Evolutionary conservation across 2,888 invertebrate species (phyloP), one percentile per base, ranked within the genome.

Genomic region (Brassicogethes aeneus): DNA sequence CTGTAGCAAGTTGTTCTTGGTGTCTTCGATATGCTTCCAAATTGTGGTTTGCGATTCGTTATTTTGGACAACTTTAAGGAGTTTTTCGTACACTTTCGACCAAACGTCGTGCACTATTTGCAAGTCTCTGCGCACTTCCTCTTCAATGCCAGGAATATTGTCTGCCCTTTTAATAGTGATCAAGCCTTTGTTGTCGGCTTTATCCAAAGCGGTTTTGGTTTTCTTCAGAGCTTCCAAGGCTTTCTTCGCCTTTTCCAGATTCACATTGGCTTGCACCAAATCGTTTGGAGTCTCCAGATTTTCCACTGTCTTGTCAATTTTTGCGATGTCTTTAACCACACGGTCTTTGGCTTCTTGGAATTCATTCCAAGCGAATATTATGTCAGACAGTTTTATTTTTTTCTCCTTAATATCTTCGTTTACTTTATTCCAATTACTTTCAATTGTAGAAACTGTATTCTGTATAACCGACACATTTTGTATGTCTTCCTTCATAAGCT

Each of bases 1-100:
- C 15, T 80, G 77, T 0, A 85, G 69, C 2, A 94, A 71, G 61
- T 89, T 89, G 47, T 84, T 83, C 60, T 88, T 89, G 0, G 83
- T 80, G 43, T 88, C 87, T 52, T 90, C 86, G 23, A 95, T 85
- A 64, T 93, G 91, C 56, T 89, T 85, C 92, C 93, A 94, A 39
- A 93, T 84, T n/a, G 88, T 82, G 0, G 85, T 74, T 66, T 94
- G 91, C 0, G 89, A 86, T 68, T 95, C 94, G 37, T 85, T 77
- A 39, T 81, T 80, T 63, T 90, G 88, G 15, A 82, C 79, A 51
- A 80, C 76, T 50, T 82, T 84, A 3, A 82, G 74, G 2, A 86
- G 75, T 36, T 77, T 76, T 46, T 85, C 82, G 53, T 84, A 81
- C 1, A 77, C 72, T 48, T 79, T 77, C 44, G 84, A 82, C 79